Evolutionary conservation across 2,797 vertebrate genomes (phyloP).

Genomic region (Balearica regulorum): DNA sequence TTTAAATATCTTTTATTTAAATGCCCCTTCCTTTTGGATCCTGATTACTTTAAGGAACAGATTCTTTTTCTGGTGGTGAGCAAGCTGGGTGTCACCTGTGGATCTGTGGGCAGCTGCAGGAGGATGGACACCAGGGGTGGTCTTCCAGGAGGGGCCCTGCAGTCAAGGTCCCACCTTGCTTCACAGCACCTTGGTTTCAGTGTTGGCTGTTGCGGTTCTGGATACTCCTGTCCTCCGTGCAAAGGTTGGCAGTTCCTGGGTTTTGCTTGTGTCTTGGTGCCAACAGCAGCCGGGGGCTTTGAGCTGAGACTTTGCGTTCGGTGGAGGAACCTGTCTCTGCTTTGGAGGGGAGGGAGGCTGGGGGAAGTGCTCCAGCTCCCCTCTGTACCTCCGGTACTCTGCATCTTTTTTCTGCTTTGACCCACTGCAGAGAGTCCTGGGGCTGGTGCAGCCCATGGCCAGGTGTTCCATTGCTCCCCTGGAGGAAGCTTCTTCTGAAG

Average conservation of each 20-base stretch:
- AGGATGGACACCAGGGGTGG: background rate
- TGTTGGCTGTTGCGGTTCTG: background rate
- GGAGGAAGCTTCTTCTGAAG: background rate
- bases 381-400: background rate
- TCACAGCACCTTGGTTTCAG: background rate
- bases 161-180: background rate
- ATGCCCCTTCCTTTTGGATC: background rate
- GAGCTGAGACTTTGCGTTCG: background rate
- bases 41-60: background rate
- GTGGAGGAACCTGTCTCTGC: background rate
- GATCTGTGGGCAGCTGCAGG: background rate
- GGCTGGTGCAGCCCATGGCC: background rate
- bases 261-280: background rate
- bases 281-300: background rate
- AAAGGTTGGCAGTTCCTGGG: background rate
- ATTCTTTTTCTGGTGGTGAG: background rate
- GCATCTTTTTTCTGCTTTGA: background rate
- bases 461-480: background rate
- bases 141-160: background rate
- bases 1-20: background rate
- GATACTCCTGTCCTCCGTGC: background rate
- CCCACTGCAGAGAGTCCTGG: background rate
- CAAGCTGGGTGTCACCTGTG: background rate
- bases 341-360: fast-evolving
- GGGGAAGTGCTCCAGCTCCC: background rate